Percentiles rank a stretch among this genome's conserved stretches.
phyloP scores from a whole-genome alignment of 1,140 invertebrate genomes.

The Cotesia glomerata region DNA sequence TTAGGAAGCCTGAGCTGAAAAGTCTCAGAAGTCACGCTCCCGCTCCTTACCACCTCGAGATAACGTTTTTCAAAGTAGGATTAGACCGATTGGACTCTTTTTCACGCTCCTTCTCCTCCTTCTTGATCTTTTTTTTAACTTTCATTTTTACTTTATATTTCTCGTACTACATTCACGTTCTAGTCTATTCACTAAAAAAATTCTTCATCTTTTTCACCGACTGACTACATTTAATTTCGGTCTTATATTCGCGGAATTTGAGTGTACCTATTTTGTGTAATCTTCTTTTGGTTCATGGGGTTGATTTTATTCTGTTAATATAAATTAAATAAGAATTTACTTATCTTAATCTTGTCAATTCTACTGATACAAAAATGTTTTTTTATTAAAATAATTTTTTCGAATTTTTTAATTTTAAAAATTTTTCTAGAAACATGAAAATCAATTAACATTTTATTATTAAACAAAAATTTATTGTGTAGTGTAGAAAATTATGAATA shows the following conservation, averaged over 20 bases:
- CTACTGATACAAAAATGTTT: neutral
- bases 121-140: constrained; percentile 4
- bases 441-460: too few relatives aligned
- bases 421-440: too few relatives aligned
- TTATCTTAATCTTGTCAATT: neutral
- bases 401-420: neutral
- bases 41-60: constrained; percentile 18
- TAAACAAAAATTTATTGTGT: too few relatives aligned
- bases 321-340: neutral
- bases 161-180: neutral
- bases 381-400: neutral
- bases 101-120: neutral
- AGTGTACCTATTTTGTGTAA: neutral
- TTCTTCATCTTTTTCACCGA: neutral
- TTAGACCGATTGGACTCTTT: constrained; percentile 10
- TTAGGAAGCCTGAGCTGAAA: constrained; percentile 34
- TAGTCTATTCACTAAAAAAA: neutral
- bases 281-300: neutral
- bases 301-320: neutral
- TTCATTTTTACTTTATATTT: constrained; percentile 5
- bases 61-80: constrained; percentile 25
- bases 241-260: neutral
- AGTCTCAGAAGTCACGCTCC: constrained; percentile 23
- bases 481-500: too few relatives aligned
- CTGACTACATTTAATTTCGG: neutral